Base-by-base conservation (phyloP, 2,888 invertebrate species). In the Hydroisotoma schaefferi region DNA sequence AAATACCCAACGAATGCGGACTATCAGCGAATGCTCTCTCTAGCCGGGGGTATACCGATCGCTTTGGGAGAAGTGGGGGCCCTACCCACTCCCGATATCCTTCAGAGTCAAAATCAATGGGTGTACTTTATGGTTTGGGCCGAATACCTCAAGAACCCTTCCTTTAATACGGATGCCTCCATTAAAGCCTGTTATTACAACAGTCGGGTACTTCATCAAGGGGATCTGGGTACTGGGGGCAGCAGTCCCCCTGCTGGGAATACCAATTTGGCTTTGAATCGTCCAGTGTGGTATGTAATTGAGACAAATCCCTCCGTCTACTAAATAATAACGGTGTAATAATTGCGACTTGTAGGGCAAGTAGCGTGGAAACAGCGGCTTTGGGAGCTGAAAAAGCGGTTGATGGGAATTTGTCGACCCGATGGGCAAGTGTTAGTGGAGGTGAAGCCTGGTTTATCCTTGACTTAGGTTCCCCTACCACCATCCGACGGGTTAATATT, bases 51-150 rank as follows among this genome's bases (percentile, higher is more conserved):
- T 10, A 66, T 61, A 40, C 66, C 68, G 1, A 68, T 68, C 18
- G 65, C 68, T 22, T 46, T 68, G 40, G 66, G 55, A 22, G 65
- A 66, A 43, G 61, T 61, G 2, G 66, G 68, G 10, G 37, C 60
- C 0, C 57, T 68, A n/a, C 68, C 68, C 20, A 49, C 61, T 18
- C 66, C 66, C 10, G 60, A 52, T n/a, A 44, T 60, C 18, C 40
- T 68, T 2, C 46, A 33, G n/a, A 29, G 61, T 18, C 68, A 69
- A 55, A 38, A 37, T 18, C 23, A 47, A 3, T 69, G 68, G 66
- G 44, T 54, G 1, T 69, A 66, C 66, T 68, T 66, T 28, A 68
- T 68, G 68, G 64, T 66, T 18, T 66, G 68, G 65, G 66, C 66
- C 12, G 66, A 66, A 29, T 64, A 66, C 38, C 52, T 68, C 37